Evolutionary conservation across 2,888 invertebrate species (phyloP), one percentile per base, ranked within the genome.

Genomic region (Caenorhabditis panamensis): DNA sequence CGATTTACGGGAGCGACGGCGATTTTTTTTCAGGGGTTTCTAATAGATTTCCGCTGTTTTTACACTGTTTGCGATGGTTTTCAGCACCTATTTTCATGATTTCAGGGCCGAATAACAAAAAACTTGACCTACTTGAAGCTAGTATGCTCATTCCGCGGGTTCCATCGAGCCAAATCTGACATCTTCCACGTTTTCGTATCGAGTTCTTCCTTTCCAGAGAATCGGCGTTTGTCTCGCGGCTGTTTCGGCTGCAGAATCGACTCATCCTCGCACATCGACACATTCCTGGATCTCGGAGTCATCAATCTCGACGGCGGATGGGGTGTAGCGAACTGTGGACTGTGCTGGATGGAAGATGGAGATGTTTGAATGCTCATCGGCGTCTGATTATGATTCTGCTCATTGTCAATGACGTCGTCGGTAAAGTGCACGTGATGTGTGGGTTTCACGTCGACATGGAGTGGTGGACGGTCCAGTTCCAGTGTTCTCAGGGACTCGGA

Each of bases 81-180:
- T 36, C 11, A 8, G 36, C 5, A 36, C 36, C 11, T 8, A 36
- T 36, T 36, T 36, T 36, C 5, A 36, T 8, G 11, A 20, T 1
- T 53, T 24, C 36, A 11, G 18, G 16, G 22, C 9, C 9, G 36
- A n/a, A 47, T 5, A 51, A 56, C 31, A 16, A 18, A n/a, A 36
- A 36, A 18, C 1, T 5, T 18, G 24, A 81, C 68, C 84, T 77
- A 75, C 81, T 79, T 88, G 28, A 75, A 68, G 44, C 87, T 76
- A 18, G 78, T 81, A 20, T 83, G 68, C 71, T 89, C 89, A n/a
- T 86, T 82, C 54, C 71, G 71, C 54, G 89, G 89, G 69, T 85
- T 86, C 88, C 88, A 89, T 20, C 67, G 56, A 9, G 86, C 79
- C 78, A 89, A 73, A 66, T 89, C 89, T 31, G 82, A 71, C 79